Percentiles rank a stretch among this genome's conserved stretches.
Conservation (phyloP, 2,888 invertebrate species). For the Cyaniris semiargus region DNA sequence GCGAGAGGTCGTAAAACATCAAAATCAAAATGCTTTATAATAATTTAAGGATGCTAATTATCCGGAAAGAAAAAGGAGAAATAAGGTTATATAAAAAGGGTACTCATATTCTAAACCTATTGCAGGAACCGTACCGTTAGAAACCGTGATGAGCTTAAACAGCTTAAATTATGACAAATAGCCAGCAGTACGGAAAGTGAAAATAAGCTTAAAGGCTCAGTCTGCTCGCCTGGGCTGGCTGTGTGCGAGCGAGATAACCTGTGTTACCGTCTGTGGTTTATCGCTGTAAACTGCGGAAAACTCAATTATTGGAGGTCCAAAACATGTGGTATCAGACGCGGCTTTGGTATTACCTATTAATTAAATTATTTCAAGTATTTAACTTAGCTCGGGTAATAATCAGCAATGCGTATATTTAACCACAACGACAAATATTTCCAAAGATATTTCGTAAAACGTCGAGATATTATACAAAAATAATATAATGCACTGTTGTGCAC, state of each 20-base stretch:
- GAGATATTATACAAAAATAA: too few species aligned
- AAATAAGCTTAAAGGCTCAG: background rate
- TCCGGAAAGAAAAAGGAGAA: background rate
- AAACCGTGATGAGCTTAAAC: background rate
- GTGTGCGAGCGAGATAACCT: background rate
- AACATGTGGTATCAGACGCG: background rate
- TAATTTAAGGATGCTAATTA: background rate
- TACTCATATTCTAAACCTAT: background rate
- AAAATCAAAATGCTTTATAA: background rate
- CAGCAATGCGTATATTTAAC: background rate
- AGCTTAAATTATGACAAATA: background rate
- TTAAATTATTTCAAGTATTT: conserved; percentile 5
- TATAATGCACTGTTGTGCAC: background rate
- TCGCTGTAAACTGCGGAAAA: conserved; percentile 17
- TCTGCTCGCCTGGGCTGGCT: conserved; percentile 9
- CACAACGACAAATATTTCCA: background rate
- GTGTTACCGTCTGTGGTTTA: background rate
- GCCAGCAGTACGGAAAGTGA: conserved; percentile 5
- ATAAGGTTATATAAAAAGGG: background rate
- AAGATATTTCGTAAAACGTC: background rate
- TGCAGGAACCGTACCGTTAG: background rate
- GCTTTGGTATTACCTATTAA: background rate
- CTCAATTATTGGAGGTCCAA: conserved; percentile 6
- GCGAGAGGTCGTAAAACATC: background rate
- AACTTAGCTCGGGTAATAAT: background rate